Evolutionary conservation across 2,113 vertebrate species (phyloP).

Genomic region (Engraulis encrasicolus): DNA sequence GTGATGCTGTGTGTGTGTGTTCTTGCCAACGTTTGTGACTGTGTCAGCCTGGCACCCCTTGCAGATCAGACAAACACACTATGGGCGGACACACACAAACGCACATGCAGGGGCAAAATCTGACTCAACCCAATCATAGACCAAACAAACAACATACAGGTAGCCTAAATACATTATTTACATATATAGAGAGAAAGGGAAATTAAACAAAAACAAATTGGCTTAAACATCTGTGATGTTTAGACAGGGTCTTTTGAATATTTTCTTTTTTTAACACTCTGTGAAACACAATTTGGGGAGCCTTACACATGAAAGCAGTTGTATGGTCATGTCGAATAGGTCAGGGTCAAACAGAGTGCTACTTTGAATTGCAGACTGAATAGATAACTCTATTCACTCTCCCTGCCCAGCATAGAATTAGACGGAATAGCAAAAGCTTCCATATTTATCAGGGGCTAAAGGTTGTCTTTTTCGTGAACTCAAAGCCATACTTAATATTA

Average conservation of each 20-base stretch:
- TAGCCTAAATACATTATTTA: too few relatives aligned
- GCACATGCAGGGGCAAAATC: too few relatives aligned
- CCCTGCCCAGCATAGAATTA: background rate
- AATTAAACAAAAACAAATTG: too few relatives aligned
- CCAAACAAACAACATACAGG: too few relatives aligned
- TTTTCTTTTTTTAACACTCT: background rate
- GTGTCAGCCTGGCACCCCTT: too few relatives aligned
- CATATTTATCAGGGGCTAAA: background rate
- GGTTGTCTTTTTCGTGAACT: background rate
- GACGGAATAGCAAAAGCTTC: background rate
- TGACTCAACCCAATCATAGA: too few relatives aligned
- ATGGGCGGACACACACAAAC: too few relatives aligned
- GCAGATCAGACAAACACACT: too few relatives aligned
- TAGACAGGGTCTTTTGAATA: background rate
- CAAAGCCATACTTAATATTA: background rate
- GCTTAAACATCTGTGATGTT: background rate
- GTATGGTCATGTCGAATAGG: background rate
- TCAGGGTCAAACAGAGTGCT: background rate
- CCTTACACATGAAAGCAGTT: too few relatives aligned
- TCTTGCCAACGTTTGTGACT: too few relatives aligned
- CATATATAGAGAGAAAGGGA: too few relatives aligned
- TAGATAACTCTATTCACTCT: background rate
- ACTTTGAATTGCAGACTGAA: background rate
- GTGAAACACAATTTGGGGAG: background rate
- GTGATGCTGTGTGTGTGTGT: too few relatives aligned